Percentiles rank a stretch among this genome's conserved stretches.
These are phyloP conservation scores for Sycophila sp. DNA, from an alignment of 1,140 invertebrate species.

Conservation along the genomic window DNA sequence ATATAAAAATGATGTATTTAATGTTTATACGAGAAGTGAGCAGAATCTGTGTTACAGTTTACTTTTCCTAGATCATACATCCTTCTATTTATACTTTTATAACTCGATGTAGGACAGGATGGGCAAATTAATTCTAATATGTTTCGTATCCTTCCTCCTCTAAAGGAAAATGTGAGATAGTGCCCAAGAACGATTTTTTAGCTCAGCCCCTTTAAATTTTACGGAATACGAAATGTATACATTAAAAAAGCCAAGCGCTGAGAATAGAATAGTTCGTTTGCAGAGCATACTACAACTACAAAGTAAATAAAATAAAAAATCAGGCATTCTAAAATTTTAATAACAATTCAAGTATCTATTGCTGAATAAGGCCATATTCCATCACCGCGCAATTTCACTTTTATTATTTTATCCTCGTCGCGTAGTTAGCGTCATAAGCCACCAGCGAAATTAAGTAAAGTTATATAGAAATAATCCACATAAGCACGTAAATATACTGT, in stretches of 20 bases:
- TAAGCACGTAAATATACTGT: constrained; percentile 34
- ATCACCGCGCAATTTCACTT: constrained; percentile 9
- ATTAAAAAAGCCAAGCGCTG: background rate
- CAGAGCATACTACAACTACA: background rate
- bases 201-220: background rate
- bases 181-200: constrained; percentile 1
- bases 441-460: too few relatives aligned
- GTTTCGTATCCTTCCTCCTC: constrained; percentile 3
- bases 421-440: too few relatives aligned
- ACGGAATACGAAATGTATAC: background rate
- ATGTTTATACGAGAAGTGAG: constrained; percentile 16
- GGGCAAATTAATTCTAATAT: constrained; percentile 17
- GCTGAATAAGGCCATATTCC: constrained; percentile 26
- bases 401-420: too few relatives aligned
- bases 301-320: constrained; percentile 4
- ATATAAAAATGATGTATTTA: constrained; percentile 29
- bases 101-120: constrained; percentile 13
- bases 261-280: constrained; percentile 16
- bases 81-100: background rate
- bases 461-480: too few relatives aligned
- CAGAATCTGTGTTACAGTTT: constrained; percentile 18
- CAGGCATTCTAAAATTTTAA: background rate
- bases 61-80: constrained; percentile 24
- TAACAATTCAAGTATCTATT: constrained; percentile 14
- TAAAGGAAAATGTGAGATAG: constrained; percentile 14